These are phyloP conservation scores for Morpho deidamia DNA, from an alignment of 2,888 invertebrate genomes.

Conservation along the genomic window DNA sequence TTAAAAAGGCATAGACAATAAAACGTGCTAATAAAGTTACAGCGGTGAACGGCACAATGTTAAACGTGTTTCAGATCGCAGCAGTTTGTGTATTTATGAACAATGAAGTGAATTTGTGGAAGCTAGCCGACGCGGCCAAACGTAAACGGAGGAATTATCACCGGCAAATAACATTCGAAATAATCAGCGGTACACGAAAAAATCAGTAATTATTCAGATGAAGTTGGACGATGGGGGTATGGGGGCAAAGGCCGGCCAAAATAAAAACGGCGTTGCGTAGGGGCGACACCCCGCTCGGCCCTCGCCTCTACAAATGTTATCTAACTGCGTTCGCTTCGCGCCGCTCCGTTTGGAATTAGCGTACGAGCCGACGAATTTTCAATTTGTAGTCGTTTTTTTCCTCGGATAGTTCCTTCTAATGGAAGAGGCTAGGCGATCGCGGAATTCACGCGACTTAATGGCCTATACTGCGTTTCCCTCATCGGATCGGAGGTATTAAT, in stretches of 20 bases:
- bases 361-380: constrained; percentile 65
- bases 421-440: constrained; percentile 54
- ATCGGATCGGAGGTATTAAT: no score
- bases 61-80: constrained; percentile 15
- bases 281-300: constrained; percentile 63
- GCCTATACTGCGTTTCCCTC: constrained; percentile 19
- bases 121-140: constrained; percentile 44
- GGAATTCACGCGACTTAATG: constrained; percentile 37
- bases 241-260: constrained; percentile 76
- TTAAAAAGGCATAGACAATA: background rate
- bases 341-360: constrained; percentile 69
- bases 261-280: constrained; percentile 78
- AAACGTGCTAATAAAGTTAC: background rate
- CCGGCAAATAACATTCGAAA: constrained; percentile 77
- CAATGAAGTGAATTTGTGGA: constrained; percentile 12
- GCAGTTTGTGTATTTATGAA: constrained; percentile 15
- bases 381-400: constrained; percentile 70
- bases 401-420: constrained; percentile 64
- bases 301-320: constrained; percentile 74
- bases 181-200: constrained; percentile 79
- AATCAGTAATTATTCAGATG: constrained; percentile 79
- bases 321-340: constrained; percentile 74
- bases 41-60: constrained; percentile 1
- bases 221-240: constrained; percentile 76
- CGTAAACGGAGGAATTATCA: constrained; percentile 73